Evolutionary conservation across 2,888 invertebrate genomes (phyloP).

Genomic region (Tromatobia lineatoria): DNA sequence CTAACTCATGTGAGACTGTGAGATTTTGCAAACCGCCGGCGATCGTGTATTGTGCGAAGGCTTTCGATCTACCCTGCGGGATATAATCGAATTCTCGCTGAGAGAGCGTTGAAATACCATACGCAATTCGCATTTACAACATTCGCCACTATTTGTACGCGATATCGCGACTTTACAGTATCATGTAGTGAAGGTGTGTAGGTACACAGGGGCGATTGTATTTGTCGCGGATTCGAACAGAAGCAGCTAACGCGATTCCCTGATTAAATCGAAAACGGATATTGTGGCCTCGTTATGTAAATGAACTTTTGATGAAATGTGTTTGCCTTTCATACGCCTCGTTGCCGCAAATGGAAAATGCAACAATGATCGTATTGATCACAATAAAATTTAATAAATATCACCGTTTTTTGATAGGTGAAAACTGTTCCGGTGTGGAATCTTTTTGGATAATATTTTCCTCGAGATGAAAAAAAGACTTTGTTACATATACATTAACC

Average conservation of each 20-base stretch:
- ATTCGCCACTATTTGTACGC: slow-evolving; percentile 18
- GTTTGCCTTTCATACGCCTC: slow-evolving; percentile 7
- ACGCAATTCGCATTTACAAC: slow-evolving; percentile 23
- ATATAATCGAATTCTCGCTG: slow-evolving; percentile 56
- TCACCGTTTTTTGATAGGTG: not conserved
- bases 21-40: slow-evolving; percentile 32
- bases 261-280: slow-evolving; percentile 31
- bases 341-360: not conserved
- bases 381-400: not conserved
- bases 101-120: slow-evolving; percentile 54
- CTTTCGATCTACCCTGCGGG: slow-evolving; percentile 32
- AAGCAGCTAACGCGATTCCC: slow-evolving; percentile 5
- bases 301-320: slow-evolving; percentile 4
- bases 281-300: slow-evolving; percentile 23
- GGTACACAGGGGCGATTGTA: not conserved
- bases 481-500: too few species aligned
- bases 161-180: slow-evolving; percentile 28
- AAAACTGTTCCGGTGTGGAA: not conserved
- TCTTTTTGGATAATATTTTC: too few species aligned
- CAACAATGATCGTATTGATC: not conserved
- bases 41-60: slow-evolving; percentile 15
- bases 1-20: slow-evolving; percentile 17
- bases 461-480: too few species aligned
- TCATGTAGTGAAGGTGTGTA: not conserved
- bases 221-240: slow-evolving; percentile 1